These are phyloP conservation scores for Melanostoma scalare DNA, from an alignment of 2,888 invertebrate genomes.

Conservation along the genomic window DNA sequence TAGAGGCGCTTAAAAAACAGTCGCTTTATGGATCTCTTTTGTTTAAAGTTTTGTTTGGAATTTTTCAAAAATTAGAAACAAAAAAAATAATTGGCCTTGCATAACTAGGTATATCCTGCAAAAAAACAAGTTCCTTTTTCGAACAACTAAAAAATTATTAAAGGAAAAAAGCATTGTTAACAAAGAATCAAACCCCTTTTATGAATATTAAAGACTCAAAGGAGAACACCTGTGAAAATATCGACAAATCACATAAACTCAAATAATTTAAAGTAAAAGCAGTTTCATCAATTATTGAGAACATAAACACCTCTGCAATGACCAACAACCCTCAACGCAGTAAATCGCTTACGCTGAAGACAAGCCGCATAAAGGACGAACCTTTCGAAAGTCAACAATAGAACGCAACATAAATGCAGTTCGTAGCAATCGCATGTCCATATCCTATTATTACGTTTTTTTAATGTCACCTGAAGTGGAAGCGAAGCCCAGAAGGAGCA, in stretches of 20 bases:
- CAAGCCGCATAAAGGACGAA: background rate
- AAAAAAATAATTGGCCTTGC: no score
- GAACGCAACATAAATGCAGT: constrained; percentile 32
- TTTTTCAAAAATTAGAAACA: no score
- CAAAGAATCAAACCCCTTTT: constrained; percentile 32
- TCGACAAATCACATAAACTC: constrained; percentile 69
- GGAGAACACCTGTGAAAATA: constrained; percentile 70
- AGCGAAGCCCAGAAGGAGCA: constrained; percentile 2
- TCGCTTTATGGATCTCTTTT: no score
- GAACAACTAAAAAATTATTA: no score
- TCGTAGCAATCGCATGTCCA: constrained; percentile 51
- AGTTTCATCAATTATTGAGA: constrained; percentile 60
- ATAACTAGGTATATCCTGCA: no score
- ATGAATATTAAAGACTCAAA: constrained; percentile 7
- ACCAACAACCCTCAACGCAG: constrained; percentile 52
- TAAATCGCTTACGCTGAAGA: constrained; percentile 21
- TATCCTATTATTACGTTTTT: constrained; percentile 27
- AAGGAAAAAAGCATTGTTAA: constrained; percentile 14
- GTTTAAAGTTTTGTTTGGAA: no score
- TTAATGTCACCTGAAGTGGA: constrained; percentile 34
- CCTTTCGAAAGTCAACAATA: constrained; percentile 61
- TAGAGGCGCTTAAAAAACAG: no score
- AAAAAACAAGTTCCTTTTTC: no score
- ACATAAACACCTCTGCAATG: constrained; percentile 67
- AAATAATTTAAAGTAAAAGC: constrained; percentile 49